Percentiles rank a stretch among this genome's conserved stretches.
Conservation (phyloP, 2,797 vertebrate species). For the Bufotes viridis region DNA sequence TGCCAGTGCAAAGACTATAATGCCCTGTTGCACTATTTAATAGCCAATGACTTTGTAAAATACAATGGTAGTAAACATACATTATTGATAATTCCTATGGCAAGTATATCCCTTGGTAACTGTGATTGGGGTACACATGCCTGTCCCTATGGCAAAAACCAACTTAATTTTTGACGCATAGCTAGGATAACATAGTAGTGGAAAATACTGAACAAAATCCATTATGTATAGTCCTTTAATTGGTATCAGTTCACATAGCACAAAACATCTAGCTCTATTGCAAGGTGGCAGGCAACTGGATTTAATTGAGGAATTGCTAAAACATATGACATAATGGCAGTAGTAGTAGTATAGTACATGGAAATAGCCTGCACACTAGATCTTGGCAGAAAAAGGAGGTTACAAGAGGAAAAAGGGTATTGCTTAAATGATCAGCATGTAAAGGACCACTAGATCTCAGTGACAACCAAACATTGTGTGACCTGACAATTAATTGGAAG, state of each 20-base stretch:
- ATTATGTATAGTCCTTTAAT: too few species aligned
- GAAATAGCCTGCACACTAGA: neutral
- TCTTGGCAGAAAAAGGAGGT: neutral
- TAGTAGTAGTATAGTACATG: neutral
- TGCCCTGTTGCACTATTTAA: neutral
- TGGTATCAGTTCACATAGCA: neutral
- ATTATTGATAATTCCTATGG: neutral
- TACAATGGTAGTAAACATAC: neutral
- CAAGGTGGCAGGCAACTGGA: neutral
- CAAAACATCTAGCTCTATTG: neutral
- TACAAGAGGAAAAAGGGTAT: neutral
- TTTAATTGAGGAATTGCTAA: neutral
- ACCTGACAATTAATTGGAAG: neutral
- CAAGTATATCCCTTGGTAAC: too few species aligned
- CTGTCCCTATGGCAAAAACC: too few species aligned
- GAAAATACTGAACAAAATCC: too few species aligned
- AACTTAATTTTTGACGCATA: too few species aligned
- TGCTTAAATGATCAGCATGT: neutral
- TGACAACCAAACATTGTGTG: neutral
- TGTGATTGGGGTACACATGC: too few species aligned
- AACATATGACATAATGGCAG: neutral
- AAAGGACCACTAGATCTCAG: neutral
- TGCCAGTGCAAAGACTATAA: too few species aligned
- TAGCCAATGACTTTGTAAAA: neutral
- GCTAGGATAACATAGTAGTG: too few species aligned